phyloP scores from a whole-genome alignment of 2,113 vertebrate genomes.

The Ciconia boyciana region DNA sequence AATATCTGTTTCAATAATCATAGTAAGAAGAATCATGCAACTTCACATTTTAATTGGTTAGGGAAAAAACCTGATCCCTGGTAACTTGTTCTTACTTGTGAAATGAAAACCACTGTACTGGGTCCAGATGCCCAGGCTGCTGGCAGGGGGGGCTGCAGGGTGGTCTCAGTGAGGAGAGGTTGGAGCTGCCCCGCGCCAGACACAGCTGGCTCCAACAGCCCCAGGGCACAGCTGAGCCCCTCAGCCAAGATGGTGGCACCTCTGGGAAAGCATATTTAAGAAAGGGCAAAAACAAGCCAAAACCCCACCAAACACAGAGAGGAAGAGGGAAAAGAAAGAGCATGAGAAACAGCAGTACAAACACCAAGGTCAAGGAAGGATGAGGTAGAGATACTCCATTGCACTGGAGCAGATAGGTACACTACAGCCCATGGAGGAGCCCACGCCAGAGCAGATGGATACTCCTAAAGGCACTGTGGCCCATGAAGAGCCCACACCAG shows the following conservation, averaged over 20 bases:
- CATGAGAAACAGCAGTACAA: neutral
- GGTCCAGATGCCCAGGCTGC: neutral
- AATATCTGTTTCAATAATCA: neutral
- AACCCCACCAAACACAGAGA: neutral
- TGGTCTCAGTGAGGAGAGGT: neutral
- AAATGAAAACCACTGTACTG: neutral
- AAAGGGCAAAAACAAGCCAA: neutral
- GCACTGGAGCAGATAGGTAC: neutral
- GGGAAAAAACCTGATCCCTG: neutral
- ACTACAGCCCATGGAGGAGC: neutral
- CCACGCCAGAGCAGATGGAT: neutral
- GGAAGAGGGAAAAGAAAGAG: neutral
- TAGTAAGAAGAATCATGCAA: neutral
- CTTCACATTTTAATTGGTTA: neutral
- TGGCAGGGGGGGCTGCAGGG: neutral
- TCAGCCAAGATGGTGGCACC: neutral
- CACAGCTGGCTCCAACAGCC: neutral
- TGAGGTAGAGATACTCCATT: neutral
- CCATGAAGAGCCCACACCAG: neutral
- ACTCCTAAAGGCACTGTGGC: neutral
- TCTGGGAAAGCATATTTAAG: neutral
- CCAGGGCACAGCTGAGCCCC: neutral
- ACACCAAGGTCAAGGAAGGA: neutral
- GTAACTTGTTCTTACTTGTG: neutral
- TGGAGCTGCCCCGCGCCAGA: accelerated